Percentiles rank a stretch among this genome's conserved stretches.
These are phyloP conservation scores for Orcinus orca DNA, from an alignment of 2,113 vertebrate genomes.

Conservation along the genomic window DNA sequence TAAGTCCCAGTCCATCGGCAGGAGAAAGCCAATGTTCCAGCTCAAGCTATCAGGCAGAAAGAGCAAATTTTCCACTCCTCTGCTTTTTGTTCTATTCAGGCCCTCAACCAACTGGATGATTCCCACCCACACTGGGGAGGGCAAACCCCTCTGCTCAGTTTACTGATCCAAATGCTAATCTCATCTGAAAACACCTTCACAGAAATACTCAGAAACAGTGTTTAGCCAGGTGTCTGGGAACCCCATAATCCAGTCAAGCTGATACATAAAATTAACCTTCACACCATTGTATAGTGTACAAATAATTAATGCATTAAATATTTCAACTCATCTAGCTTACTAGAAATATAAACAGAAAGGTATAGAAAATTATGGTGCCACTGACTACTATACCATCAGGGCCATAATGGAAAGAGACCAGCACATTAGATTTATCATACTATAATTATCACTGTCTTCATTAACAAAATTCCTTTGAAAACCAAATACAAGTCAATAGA, in stretches of 20 bases:
- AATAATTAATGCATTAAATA: neutral
- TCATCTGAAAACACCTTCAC: neutral
- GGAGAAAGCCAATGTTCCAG: neutral
- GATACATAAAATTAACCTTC: neutral
- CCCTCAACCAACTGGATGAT: neutral
- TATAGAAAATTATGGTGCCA: neutral
- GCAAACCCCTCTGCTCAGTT: neutral
- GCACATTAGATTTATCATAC: neutral
- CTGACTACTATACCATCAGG: neutral
- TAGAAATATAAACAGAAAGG: neutral
- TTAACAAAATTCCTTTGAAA: neutral
- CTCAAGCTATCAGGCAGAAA: neutral
- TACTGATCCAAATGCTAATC: neutral
- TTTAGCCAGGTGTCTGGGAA: neutral
- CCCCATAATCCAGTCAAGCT: neutral
- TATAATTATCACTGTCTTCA: neutral
- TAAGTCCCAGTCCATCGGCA: neutral
- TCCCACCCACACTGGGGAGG: neutral
- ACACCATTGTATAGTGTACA: neutral
- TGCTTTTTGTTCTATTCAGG: neutral
- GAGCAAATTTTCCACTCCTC: neutral
- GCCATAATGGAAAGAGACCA: neutral
- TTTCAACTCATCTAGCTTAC: neutral
- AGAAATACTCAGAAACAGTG: neutral
- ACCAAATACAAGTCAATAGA: neutral